Base-by-base conservation (phyloP, 2,113 vertebrate genomes). In the Gymnogyps californianus region DNA sequence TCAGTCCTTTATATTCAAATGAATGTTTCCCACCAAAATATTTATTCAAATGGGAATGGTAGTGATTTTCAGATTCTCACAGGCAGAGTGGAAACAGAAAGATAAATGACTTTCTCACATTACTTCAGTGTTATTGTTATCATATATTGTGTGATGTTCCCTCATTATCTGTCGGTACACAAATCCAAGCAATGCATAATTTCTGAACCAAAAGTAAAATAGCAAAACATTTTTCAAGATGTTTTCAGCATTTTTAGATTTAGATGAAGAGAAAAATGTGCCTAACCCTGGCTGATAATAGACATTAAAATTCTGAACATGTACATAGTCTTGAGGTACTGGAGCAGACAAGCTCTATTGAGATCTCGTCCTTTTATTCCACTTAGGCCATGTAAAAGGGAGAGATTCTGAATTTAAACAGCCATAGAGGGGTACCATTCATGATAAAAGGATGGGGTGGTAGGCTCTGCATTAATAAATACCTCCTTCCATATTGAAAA, bases 11-110 rank as follows among this genome's bases (percentile, higher is more conserved):
- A 95, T 96, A 98, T 98, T 98, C 96, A 98, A 98, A 98, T 97
- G 84, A 98, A 97, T 95, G 72, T 96, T 97, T 97, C 93, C 94
- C 94, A 97, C 97, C 96, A 97, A 98, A 98, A 97, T 97, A 97
- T 97, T 98, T 98, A 98, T 98, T 98, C 96, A 98, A 95, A 98
- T 92, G 58, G 87, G 92, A 97, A 97, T 95, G 93, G 95, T 97
- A 97, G 95, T 97, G 96, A 98, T 98, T 98, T 98, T 97, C 96
- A 94, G 93, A 98, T 97, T 97, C 95, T 97, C 90, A 87, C 96
- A 93, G 80, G 92, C 96, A 95, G 96, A 97, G 93, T 75, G 93
- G 93, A 96, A 98, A 96, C 82, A 83, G 97, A 97, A 97, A 98
- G 97, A 98, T 97, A 98, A 98, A 98, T 62, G 26, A 95, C 96